Base-by-base conservation (phyloP, 2,888 invertebrate genomes). In the Thecophora atra region DNA sequence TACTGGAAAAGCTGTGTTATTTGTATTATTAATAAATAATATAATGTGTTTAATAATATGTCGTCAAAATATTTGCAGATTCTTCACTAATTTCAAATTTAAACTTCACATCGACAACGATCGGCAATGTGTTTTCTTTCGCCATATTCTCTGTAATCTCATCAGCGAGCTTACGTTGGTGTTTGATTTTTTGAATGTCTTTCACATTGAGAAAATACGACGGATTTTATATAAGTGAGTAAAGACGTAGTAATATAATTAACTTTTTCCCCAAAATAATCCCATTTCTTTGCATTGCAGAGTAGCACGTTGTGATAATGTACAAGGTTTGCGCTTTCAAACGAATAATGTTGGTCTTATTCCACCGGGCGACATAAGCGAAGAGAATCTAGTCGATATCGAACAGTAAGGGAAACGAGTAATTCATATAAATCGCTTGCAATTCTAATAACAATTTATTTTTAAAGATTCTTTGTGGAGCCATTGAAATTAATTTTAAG, bases 351-450 rank as follows among this genome's bases (percentile, higher is more conserved):
- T 84, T 54, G 84, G 84, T 19, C 78, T 83, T 7, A 80, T 80
- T 17, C 81, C 83, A 70, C 82, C 84, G 28, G 84, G 84, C 44
- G 82, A 81, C 72, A 80, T 82, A 74, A 81, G 80, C 72, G 83
- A 83, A 72, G 85, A 85, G 56, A 82, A 81, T 76, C 78, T 82
- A 75, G 78, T 82, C 76, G 83, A 84, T 77, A 83, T 86, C 73
- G 85, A 86, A 80, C 82, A 86, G 87, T 86, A 79, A 75, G 81
- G n/a, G n/a, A n/a, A n/a, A n/a, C n/a, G n/a, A n/a, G n/a, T n/a
- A n/a, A n/a, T n/a, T n/a, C n/a, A n/a, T n/a, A n/a, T n/a, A n/a
- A n/a, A n/a, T n/a, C n/a, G n/a, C 73, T 62, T 51, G 28, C 44
- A 24, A 8, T 30, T 15, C 6, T 47, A 8, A 47, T 30, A 24